Evolutionary conservation across 2,888 invertebrate genomes (phyloP), one percentile per base, ranked within the genome.

Genomic region (Shargacucullia verbasci): DNA sequence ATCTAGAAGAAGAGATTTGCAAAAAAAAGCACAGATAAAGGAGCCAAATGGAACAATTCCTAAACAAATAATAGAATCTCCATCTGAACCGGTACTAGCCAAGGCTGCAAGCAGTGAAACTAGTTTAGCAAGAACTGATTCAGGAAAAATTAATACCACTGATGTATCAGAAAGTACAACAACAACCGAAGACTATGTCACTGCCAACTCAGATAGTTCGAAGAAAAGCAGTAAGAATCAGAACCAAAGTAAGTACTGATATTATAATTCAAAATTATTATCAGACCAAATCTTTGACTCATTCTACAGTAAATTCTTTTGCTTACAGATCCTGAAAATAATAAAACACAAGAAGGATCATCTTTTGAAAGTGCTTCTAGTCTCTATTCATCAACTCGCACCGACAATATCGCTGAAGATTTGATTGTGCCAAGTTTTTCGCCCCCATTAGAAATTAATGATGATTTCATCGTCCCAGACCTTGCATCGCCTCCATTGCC

Each of bases 311-410:
- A 71, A 71, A 40, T 31, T 10, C 34, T 65, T 49, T 61, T 55
- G 15, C 57, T 94, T 84, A 84, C 73, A 95, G 95, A 88, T 89
- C 94, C 86, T 78, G 95, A 94, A 88, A 94, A 94, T 70, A 95
- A 95, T 65, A 95, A 95, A 79, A 78, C 91, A 2, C 96, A 96
- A 80, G 97, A 97, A 62, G 97, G 97, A 25, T 97, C 97, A 69
- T 97, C 97, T n/a, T 97, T 98, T 86, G 98, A 98, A 88, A 97
- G 97, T 85, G 97, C 97, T 64, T 97, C 97, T 56, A 97, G 97
- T 38, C 93, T 97, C 59, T 97, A 97, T 86, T 97, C 97, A 70
- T 92, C 96, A 44, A 96, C 97, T 34, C 95, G 96, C 66, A 96
- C 96, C 65, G 97, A 97, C 83, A 95, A 95, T 64, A 89, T 95